A percentile compares a stretch with the other conserved stretches of the same genome.
Evolutionary conservation across 2,888 invertebrate species (phyloP).

Genomic region (Patella depressa): DNA sequence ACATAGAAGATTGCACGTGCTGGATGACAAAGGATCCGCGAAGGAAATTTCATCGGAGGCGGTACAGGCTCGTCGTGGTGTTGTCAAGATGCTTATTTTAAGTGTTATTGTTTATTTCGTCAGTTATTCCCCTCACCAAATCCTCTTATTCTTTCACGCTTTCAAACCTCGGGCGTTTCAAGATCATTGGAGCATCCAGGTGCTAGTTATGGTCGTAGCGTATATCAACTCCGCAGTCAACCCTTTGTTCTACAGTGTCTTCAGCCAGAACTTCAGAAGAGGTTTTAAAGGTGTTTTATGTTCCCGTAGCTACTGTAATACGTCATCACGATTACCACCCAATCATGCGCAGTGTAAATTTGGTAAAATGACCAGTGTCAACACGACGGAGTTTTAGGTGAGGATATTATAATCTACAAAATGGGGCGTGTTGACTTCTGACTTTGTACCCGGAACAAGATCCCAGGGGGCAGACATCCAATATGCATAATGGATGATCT

Average conservation of each 20-base stretch:
- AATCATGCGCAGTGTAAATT: too few relatives aligned
- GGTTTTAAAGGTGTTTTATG: slow-evolving; percentile 5
- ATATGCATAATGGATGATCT: too few relatives aligned
- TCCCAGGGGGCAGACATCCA: too few relatives aligned
- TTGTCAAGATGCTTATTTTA: slow-evolving; percentile 41
- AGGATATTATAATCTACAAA: too few relatives aligned
- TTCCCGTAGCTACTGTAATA: background rate
- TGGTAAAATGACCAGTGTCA: too few relatives aligned
- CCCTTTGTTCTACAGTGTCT: slow-evolving; percentile 70
- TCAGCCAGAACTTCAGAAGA: slow-evolving; percentile 68
- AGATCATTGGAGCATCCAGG: slow-evolving; percentile 65
- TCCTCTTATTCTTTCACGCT: slow-evolving; percentile 65
- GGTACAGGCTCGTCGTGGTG: slow-evolving; percentile 40
- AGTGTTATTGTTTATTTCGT: slow-evolving; percentile 67
- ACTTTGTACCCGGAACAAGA: too few relatives aligned
- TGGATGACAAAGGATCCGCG: slow-evolving; percentile 49
- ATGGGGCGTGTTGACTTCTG: too few relatives aligned
- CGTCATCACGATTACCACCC: too few relatives aligned
- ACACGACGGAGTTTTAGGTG: too few relatives aligned
- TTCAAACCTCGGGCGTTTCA: slow-evolving; percentile 61
- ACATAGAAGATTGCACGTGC: slow-evolving; percentile 50
- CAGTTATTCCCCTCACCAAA: slow-evolving; percentile 73
- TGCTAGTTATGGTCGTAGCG: slow-evolving; percentile 68
- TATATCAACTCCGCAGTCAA: slow-evolving; percentile 71
- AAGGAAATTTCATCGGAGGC: slow-evolving; percentile 57